Evolutionary conservation across 2,113 vertebrate genomes (phyloP), one percentile per base, ranked within the genome.

Genomic region (Taurulus bubalis): DNA sequence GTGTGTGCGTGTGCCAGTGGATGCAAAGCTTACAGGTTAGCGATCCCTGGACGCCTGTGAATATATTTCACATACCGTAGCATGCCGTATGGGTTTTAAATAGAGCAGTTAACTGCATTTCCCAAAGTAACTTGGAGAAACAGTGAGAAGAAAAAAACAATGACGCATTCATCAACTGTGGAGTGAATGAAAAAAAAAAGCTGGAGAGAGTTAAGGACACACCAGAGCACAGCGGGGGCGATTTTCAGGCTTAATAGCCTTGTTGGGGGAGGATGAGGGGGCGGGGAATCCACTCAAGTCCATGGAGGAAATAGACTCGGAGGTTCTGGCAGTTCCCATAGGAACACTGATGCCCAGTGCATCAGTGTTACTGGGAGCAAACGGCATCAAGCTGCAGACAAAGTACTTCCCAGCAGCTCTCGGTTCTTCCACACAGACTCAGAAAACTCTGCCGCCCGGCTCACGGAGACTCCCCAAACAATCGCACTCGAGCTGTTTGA

Each of bases 271-370:
- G 74, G 77, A 32, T 74, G 78, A 90, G 87, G 79, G 75, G 88
- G 75, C 42, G 84, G 80, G 71, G 71, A 78, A 69, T 77, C 62
- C 66, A 85, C 86, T 87, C 66, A 77, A 83, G 76, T 80, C 86
- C 67, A 24, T 71, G 56, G 73, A 91, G 62, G 68, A 90, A 86
- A 86, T 80, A 84, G 73, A 83, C 69, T 51, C 55, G 10, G 58
- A 82, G 77, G 72, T 63, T 82, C 26, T 49, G 67, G 74, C 77
- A 56, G 83, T 90, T 93, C 88, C 92, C 91, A 90, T 85, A 90
- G 86, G 87, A 92, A 91, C 90, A 74, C 42, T 75, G 68, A 73
- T 70, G 77, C 73, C 72, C 66, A 53, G 28, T 4, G 28, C 60
- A 36, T 22, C 16, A n/a, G 71, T 15, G 20, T 5, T 6, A 15